Percentiles rank a stretch among this genome's conserved stretches.
Evolutionary conservation across 2,113 vertebrate species (phyloP).

Genomic region (Anoplopoma fimbria): DNA sequence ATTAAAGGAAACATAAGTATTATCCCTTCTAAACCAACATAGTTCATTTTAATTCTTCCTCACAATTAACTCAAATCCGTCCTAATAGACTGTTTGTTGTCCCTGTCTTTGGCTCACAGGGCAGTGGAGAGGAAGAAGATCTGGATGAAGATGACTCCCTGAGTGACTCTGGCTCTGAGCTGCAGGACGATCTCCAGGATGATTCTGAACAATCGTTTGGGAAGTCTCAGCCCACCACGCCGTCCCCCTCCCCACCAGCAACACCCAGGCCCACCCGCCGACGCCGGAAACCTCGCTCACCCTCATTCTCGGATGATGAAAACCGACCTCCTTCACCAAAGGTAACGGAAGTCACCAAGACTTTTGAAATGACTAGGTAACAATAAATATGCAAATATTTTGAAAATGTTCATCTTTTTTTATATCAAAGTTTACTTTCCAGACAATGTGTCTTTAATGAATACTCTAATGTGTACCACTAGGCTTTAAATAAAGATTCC

Average conservation of each 20-base stretch:
- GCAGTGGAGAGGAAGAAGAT: conserved; percentile 94
- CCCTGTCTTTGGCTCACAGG: conserved; percentile 78
- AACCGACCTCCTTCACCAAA: conserved; percentile 95
- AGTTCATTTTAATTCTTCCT: not conserved
- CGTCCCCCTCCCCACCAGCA: conserved; percentile 89
- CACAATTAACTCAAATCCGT: not conserved
- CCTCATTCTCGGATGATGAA: conserved; percentile 94
- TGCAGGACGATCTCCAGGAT: conserved; percentile 92
- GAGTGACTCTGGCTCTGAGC: conserved; percentile 92
- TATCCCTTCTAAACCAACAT: not conserved
- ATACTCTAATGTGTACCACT: not conserved
- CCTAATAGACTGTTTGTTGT: not conserved
- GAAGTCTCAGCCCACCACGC: conserved; percentile 91
- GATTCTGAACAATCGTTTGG: conserved; percentile 93
- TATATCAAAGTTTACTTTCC: not conserved
- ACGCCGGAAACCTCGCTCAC: conserved; percentile 87
- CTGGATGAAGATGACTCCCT: conserved; percentile 95
- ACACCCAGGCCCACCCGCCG: conserved; percentile 84
- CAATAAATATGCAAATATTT: not conserved
- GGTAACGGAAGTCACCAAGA: conserved; percentile 76
- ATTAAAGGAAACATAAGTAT: not conserved
- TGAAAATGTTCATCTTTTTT: not conserved
- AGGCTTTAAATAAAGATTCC: not conserved
- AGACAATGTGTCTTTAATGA: not conserved
- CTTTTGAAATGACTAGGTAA: not conserved